Evolutionary conservation across 2,113 vertebrate species (phyloP), one percentile per base, ranked within the genome.

Genomic region (Xyrauchen texanus): DNA sequence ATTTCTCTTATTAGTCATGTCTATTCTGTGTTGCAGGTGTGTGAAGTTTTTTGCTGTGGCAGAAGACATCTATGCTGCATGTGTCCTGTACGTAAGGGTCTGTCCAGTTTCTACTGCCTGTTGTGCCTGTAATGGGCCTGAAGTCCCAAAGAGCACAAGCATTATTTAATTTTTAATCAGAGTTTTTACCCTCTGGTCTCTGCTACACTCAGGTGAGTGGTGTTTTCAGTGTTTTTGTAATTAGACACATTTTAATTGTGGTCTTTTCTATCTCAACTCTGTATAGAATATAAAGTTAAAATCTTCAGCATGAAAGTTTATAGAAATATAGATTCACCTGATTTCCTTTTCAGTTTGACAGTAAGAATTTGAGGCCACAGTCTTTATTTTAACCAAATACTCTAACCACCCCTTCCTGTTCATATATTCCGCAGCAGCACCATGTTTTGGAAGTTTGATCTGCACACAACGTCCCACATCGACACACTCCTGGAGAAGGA

Each of bases 401-500:
- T 58, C 0, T 5, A 63, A 44, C 42, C 44, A 3, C 12, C 7
- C n/a, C 51, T 53, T 5, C 55, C 0, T 7, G 4, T 78, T 42
- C 83, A 51, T 60, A 69, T 61, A 0, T 80, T 49, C 12, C 10
- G 73, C 67, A 98, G 94, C 93, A 88, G 89, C 94, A 96, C 91
- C 91, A 99, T 99, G 98, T 99, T 99, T 96, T 99, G 98, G 98
- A 99, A 99, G 92, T 99, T 99, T 91, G 98, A 99, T 91, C 97
- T 99, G 80, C 98, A 99, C 90, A 98, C 98, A 58, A 98, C 98
- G 89, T 99, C 98, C 69, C 98, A 99, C 91, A 97, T 99, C 88
- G 98, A 99, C 93, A 98, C 97, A 0, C 95, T 99, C 85, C 93
- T 99, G 79, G 98, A 99, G 81, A 96, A 95, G 91, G 98, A 99